Conservation (phyloP, 2,888 invertebrate species). For the Scaptomyza cyrtandrae region DNA sequence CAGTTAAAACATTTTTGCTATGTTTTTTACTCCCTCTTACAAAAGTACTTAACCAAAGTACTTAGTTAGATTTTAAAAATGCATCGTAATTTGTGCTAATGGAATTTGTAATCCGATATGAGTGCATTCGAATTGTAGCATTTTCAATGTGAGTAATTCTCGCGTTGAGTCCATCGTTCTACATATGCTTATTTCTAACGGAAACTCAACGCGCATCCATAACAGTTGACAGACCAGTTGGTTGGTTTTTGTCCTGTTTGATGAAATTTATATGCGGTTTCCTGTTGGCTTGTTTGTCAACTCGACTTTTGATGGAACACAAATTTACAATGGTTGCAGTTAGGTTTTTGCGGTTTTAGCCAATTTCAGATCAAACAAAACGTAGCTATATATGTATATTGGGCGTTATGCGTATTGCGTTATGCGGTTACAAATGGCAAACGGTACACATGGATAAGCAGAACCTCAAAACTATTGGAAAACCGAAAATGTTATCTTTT, state of each 20-base stretch:
- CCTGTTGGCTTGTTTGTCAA: neutral
- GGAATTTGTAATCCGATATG: slow-evolving; percentile 40
- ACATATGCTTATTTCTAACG: slow-evolving; percentile 46
- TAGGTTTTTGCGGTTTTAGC: slow-evolving; percentile 24
- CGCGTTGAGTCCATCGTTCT: neutral
- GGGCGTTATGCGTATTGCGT: too few relatives aligned
- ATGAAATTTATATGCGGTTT: slow-evolving; percentile 2
- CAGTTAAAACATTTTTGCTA: neutral
- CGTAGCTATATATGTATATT: too few relatives aligned
- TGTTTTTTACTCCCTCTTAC: neutral
- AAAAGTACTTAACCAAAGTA: too few relatives aligned
- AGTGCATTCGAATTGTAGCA: slow-evolving; percentile 26
- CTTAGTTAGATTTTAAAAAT: neutral
- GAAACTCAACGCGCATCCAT: slow-evolving; percentile 44
- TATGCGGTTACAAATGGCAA: neutral
- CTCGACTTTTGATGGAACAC: neutral
- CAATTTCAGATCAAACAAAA: slow-evolving; percentile 5
- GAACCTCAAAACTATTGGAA: slow-evolving; percentile 7
- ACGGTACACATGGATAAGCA: slow-evolving; percentile 15
- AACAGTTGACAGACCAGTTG: slow-evolving; percentile 3
- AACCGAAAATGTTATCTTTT: neutral
- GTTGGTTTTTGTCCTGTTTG: neutral
- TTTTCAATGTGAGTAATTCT: slow-evolving; percentile 55
- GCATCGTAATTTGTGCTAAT: slow-evolving; percentile 35
- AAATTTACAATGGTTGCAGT: slow-evolving; percentile 16